Conservation (phyloP, 2,888 invertebrate genomes). For the Drosophila subsilvestris region DNA sequence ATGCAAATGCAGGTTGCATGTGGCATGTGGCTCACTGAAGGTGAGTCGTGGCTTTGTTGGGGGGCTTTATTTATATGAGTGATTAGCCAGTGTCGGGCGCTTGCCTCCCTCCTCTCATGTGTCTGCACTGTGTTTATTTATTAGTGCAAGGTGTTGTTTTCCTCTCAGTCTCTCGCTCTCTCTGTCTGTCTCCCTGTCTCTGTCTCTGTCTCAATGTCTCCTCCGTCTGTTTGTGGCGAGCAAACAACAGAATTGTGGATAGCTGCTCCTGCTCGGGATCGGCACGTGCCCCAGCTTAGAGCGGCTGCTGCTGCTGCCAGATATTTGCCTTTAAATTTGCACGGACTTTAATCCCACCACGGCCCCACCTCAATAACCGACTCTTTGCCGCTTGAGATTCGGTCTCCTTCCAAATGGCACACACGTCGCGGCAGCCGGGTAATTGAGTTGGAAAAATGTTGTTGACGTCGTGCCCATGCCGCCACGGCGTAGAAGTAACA, state of each 20-base stretch:
- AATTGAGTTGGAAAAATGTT: constrained; percentile 79
- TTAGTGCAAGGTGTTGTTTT: constrained; percentile 65
- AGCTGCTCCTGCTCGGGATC: constrained; percentile 23
- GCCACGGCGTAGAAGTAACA: constrained; percentile 9
- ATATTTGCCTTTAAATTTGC: constrained; percentile 36
- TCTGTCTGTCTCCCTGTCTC: constrained; percentile 6
- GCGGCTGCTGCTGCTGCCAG: background rate
- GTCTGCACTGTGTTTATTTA: constrained; percentile 68
- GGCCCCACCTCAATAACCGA: constrained; percentile 56
- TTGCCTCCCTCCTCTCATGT: constrained; percentile 28
- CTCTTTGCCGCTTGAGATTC: constrained; percentile 69
- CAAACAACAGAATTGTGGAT: constrained; percentile 58
- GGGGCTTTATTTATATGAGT: constrained; percentile 73
- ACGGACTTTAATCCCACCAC: background rate
- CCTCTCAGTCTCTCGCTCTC: background rate
- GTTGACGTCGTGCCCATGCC: constrained; percentile 64
- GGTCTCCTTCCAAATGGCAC: constrained; percentile 63
- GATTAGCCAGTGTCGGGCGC: constrained; percentile 63
- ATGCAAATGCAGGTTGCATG: constrained; percentile 52
- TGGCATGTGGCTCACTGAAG: constrained; percentile 6
- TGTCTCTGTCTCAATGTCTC: constrained; percentile 36
- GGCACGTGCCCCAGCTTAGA: constrained; percentile 50
- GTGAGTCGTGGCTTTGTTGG: constrained; percentile 49
- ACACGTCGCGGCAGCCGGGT: constrained; percentile 73
- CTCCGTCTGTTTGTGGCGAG: constrained; percentile 65